Percentiles rank a stretch among this genome's conserved stretches.
Evolutionary conservation across 2,113 vertebrate genomes (phyloP).

Genomic region (Pterocles orientalis): DNA sequence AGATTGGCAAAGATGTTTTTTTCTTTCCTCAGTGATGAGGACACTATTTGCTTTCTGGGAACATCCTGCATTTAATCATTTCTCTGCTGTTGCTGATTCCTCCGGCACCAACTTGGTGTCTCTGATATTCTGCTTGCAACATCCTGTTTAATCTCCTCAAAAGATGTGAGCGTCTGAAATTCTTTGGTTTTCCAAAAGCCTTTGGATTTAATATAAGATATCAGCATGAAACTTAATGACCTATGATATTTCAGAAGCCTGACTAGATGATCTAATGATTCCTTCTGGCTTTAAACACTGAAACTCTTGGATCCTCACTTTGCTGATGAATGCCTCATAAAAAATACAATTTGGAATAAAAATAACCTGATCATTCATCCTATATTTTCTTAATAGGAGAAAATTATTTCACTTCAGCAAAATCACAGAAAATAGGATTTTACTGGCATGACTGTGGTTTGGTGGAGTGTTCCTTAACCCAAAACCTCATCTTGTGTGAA

Average conservation of each 20-base stretch:
- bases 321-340: background rate
- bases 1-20: background rate
- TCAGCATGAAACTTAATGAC: slow-evolving; percentile 4
- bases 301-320: background rate
- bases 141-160: background rate
- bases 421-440: background rate
- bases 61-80: background rate
- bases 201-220: slow-evolving; percentile 24
- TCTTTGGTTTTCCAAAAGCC: slow-evolving; percentile 7
- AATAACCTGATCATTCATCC: background rate
- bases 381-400: background rate
- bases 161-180: background rate
- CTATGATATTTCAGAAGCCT: background rate
- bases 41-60: background rate
- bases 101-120: background rate
- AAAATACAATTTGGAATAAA: slow-evolving; percentile 20
- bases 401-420: background rate
- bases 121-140: slow-evolving; percentile 4
- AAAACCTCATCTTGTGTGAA: background rate
- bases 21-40: background rate
- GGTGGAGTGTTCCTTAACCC: background rate
- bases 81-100: background rate
- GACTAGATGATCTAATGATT: slow-evolving; percentile 1
- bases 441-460: background rate
- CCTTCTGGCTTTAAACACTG: background rate